These are phyloP conservation scores for Carlito syrichta DNA, from an alignment of 2,113 vertebrate species.

Conservation along the genomic window DNA sequence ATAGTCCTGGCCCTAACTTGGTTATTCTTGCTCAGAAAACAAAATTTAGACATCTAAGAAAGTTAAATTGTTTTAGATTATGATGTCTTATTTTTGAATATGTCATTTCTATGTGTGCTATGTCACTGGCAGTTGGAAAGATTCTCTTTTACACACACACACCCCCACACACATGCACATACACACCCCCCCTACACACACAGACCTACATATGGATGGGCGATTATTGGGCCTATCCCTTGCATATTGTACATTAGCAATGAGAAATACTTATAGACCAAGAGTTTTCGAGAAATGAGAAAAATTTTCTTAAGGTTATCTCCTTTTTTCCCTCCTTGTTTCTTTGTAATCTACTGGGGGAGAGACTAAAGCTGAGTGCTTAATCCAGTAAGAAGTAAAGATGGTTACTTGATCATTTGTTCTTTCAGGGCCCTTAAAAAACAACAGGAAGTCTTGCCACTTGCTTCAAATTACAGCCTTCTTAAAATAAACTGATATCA, in stretches of 20 bases:
- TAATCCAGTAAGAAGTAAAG: neutral
- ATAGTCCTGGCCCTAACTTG: neutral
- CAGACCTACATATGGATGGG: neutral
- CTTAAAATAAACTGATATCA: constrained; percentile 37
- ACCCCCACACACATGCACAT: neutral
- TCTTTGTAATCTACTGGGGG: neutral
- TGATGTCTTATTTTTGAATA: neutral
- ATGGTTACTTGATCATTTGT: neutral
- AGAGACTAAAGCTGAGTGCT: neutral
- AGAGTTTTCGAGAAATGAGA: neutral
- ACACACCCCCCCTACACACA: neutral
- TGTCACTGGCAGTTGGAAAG: neutral
- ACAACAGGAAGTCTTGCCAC: neutral
- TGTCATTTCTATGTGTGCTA: neutral
- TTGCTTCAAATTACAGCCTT: constrained; percentile 32
- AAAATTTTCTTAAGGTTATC: neutral
- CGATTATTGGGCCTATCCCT: neutral
- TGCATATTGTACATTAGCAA: neutral
- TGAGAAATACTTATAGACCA: neutral
- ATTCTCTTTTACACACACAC: neutral
- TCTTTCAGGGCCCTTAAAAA: neutral
- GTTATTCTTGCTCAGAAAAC: neutral
- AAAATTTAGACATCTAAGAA: neutral
- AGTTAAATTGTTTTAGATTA: neutral
- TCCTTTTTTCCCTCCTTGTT: neutral